Evolutionary conservation across 1,140 invertebrate species (phyloP), one percentile per base, ranked within the genome.

Genomic region (Zeugodacus cucurbitae): DNA sequence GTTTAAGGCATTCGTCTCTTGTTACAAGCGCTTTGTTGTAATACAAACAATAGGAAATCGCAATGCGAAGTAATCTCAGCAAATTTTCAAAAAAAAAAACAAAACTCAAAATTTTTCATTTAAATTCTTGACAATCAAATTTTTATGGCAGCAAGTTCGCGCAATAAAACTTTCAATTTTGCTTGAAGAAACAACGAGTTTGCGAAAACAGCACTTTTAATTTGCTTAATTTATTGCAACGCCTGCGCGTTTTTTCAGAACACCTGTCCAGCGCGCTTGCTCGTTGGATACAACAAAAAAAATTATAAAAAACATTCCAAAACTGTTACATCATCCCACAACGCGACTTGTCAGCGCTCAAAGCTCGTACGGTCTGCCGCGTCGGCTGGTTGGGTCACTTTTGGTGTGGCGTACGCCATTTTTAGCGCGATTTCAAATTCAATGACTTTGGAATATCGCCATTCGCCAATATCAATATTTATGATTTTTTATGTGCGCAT

Each of bases 141-240:
- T 54, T 44, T 82, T 54, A 82, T 54, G 26, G 41, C 74, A 26
- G 22, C 5, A 44, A 74, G 70, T 70, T 22, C 14, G 14, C 14
- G 26, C 22, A 34, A 74, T 7, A 8, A 82, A 82, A 82, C 37
- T 41, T 48, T 82, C 41, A 48, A 82, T 82, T 82, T 41, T 48
- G 44, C 41, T 82, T 29, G 58, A 7, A 62, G 48, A 62, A 62
- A n/a, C 4, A 48, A 22, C 41, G 26, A 41, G 11, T 32, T 32
- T 34, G 70, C 8, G n/a, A 74, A 74, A 14, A 54, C 34, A 48
- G 74, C 74, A 82, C n/a, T 29, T 82, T 48, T 44, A 44, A 29
- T 82, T 82, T 82, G 41, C 74, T 82, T 48, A 82, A 82, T 82
- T 82, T 82, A 82, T 82, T 82, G 74, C 74, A 82, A 82, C 74